A percentile compares a stretch with the other conserved stretches of the same genome.
These are phyloP conservation scores for Percopsis omiscomaycus DNA, from an alignment of 2,797 vertebrate genomes.

Conservation along the genomic window DNA sequence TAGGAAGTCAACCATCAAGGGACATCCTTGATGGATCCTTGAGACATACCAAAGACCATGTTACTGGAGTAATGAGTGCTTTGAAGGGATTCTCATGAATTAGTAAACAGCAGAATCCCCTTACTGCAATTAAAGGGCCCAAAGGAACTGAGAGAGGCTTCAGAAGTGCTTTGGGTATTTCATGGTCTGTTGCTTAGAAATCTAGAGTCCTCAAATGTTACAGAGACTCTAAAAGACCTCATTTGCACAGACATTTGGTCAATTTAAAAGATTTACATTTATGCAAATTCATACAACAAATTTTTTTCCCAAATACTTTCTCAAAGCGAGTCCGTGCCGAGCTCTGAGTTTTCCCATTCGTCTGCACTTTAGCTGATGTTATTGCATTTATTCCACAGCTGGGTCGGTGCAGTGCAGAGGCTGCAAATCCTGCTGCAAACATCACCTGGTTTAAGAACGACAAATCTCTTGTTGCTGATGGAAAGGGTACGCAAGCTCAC, in stretches of 20 bases:
- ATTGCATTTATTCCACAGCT: constrained; percentile 76
- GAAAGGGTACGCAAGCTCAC: constrained; percentile 74
- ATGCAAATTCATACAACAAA: constrained; percentile 1
- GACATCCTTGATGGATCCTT: constrained; percentile 48
- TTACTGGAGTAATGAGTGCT: constrained; percentile 69
- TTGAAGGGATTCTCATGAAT: constrained; percentile 75
- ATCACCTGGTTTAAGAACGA: constrained; percentile 89
- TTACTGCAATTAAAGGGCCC: constrained; percentile 68
- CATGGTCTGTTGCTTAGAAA: constrained; percentile 60
- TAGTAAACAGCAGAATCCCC: constrained; percentile 61
- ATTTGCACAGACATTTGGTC: constrained; percentile 43
- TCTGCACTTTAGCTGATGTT: neutral
- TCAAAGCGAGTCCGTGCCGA: neutral
- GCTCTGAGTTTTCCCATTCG: neutral
- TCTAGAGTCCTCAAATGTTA: constrained; percentile 36
- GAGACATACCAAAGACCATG: constrained; percentile 49
- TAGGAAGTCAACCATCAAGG: constrained; percentile 46
- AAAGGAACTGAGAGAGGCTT: constrained; percentile 58
- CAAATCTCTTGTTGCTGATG: constrained; percentile 72
- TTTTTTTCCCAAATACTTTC: constrained; percentile 11
- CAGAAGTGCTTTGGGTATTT: constrained; percentile 66
- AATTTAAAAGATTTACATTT: constrained; percentile 37
- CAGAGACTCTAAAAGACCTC: constrained; percentile 26
- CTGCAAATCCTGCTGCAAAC: constrained; percentile 85
- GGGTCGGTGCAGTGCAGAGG: constrained; percentile 82